A percentile compares a stretch with the other conserved stretches of the same genome.
phyloP scores from a whole-genome alignment of 1,140 invertebrate species.

The Ganaspis sp. region DNA sequence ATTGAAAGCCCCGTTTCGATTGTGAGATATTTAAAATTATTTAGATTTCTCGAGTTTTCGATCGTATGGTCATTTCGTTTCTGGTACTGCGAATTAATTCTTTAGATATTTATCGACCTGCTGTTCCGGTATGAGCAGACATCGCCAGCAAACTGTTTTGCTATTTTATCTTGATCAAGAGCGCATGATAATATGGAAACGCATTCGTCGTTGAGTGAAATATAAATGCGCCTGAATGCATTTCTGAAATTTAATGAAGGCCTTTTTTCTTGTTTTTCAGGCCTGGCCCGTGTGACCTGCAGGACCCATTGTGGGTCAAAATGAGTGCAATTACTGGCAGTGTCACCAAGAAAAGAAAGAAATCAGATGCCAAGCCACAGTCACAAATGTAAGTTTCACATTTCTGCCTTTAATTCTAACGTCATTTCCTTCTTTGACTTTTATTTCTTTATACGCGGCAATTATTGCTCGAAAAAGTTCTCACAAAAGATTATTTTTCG shows the following conservation, averaged over 20 bases:
- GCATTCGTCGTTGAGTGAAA: constrained; percentile 38
- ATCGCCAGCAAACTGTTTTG: constrained; percentile 12
- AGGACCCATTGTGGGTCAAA: constrained; percentile 89
- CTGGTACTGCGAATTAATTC: neutral
- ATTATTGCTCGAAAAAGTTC: neutral
- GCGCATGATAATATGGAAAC: constrained; percentile 16
- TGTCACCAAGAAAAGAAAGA: constrained; percentile 88
- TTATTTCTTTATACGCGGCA: neutral
- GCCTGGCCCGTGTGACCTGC: constrained; percentile 87
- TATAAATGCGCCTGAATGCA: constrained; percentile 31
- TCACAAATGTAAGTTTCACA: constrained; percentile 85
- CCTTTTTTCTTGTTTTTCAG: constrained; percentile 74
- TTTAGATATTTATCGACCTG: constrained; percentile 17
- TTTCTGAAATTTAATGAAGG: constrained; percentile 15
- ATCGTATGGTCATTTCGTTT: no score
- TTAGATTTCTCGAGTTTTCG: no score
- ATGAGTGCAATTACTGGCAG: constrained; percentile 87
- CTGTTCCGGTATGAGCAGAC: neutral
- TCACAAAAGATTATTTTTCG: no score
- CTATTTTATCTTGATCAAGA: constrained; percentile 25
- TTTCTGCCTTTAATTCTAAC: neutral
- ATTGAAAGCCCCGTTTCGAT: no score
- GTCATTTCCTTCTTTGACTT: constrained; percentile 34
- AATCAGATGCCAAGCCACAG: constrained; percentile 87
- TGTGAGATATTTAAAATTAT: no score